A percentile compares a stretch with the other conserved stretches of the same genome.
These are phyloP conservation scores for Fopius arisanus DNA, from an alignment of 1,140 invertebrate species.

Conservation along the genomic window DNA sequence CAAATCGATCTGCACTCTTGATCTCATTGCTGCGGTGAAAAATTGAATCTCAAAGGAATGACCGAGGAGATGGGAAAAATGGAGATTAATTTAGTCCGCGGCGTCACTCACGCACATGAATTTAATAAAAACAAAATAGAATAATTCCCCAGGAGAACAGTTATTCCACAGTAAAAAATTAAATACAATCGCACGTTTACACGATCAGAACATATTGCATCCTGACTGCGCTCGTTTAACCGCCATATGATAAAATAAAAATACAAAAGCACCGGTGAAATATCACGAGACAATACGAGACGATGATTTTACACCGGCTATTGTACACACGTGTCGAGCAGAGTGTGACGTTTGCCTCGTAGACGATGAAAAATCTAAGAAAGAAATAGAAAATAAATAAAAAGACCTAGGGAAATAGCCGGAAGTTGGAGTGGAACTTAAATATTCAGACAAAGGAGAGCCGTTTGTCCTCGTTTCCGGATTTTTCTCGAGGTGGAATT, in stretches of 20 bases:
- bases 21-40: conserved; percentile 29
- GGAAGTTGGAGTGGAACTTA: neutral
- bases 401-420: neutral
- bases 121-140: neutral
- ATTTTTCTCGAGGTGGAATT: conserved; percentile 9
- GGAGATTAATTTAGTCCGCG: conserved; percentile 5
- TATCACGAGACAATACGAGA: neutral
- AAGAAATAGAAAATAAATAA: neutral
- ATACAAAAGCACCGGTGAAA: neutral
- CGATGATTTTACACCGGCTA: neutral
- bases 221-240: conserved; percentile 26
- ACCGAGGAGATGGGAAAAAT: neutral
- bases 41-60: neutral
- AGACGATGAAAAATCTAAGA: too few relatives aligned
- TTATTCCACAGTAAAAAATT: neutral
- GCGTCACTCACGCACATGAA: conserved; percentile 26
- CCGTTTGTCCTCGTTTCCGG: conserved; percentile 16
- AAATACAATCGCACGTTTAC: conserved; percentile 6
- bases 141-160: neutral
- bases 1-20: conserved; percentile 24
- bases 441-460: neutral
- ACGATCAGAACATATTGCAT: conserved; percentile 8
- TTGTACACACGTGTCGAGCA: conserved; percentile 16
- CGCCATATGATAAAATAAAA: neutral
- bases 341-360: neutral